A percentile compares a stretch with the other conserved stretches of the same genome.
These are phyloP conservation scores for Philereme vetulata DNA, from an alignment of 2,888 invertebrate genomes.

Conservation along the genomic window DNA sequence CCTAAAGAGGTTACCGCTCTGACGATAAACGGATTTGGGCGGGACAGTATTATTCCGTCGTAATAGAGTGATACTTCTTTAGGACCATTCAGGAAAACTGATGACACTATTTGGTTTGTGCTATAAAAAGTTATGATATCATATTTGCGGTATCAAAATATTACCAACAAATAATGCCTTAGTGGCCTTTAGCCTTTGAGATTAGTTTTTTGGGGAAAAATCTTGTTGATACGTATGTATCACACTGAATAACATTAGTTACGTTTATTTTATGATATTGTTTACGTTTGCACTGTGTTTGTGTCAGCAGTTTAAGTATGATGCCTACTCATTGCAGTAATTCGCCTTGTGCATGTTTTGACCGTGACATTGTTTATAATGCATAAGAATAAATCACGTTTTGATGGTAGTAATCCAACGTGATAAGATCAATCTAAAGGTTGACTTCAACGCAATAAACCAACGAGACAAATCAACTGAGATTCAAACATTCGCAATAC, in stretches of 20 bases:
- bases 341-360: conserved; percentile 14
- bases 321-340: conserved; percentile 14
- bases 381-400: conserved; percentile 16
- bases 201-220: conserved; percentile 47
- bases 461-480: conserved; percentile 19
- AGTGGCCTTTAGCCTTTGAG: conserved; percentile 45
- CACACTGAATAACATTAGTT: conserved; percentile 18
- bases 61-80: conserved; percentile 75
- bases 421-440: conserved; percentile 7
- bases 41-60: conserved; percentile 65
- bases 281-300: conserved; percentile 27
- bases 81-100: conserved; percentile 69
- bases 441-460: conserved; percentile 17
- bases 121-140: conserved; percentile 78
- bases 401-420: background rate
- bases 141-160: conserved; percentile 72
- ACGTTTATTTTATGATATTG: conserved; percentile 13
- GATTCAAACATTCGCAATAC: conserved; percentile 25
- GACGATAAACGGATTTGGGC: conserved; percentile 76
- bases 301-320: conserved; percentile 28
- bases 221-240: conserved; percentile 34
- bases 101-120: conserved; percentile 75
- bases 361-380: conserved; percentile 14
- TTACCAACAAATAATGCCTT: conserved; percentile 64
- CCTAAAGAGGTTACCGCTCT: conserved; percentile 61